Evolutionary conservation across 2,797 vertebrate species (phyloP), one percentile per base, ranked within the genome.

Genomic region (Apogon hyalosoma): DNA sequence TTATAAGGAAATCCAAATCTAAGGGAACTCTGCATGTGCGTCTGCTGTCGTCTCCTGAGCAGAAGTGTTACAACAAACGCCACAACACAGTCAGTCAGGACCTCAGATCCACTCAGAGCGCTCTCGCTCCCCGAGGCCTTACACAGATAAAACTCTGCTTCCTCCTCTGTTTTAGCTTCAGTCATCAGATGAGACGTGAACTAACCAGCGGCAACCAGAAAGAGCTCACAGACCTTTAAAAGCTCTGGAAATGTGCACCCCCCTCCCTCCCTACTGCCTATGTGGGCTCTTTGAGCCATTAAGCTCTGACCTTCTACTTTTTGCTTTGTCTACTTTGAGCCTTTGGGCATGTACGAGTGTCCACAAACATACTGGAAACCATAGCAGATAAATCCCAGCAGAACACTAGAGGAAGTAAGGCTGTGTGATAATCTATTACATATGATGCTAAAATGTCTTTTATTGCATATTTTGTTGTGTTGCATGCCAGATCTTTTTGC

Each of bases 261-360:
- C 75, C 77, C 77, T 83, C 65, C 46, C 31, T 9, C 40, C 11
- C 56, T 47, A 47, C 24, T 16, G 43, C 68, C 77, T 73, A 55
- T 36, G 63, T 55, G 19, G 28, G 51, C 48, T 66, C 71, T 69
- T 31, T 56, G 63, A 78, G 79, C 80, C 87, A 90, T 88, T 88
- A 89, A 51, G 74, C 57, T 49, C 43, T 77, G 79, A 86, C 86
- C 80, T 87, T 82, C 78, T 73, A 75, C 75, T 83, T 79, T 64
- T 80, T 86, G 74, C 83, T 89, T 87, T 90, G 81, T 85, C 83
- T 88, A 69, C 69, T 8, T 39, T 0, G 28, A 70, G 80, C 82
- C 84, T 71, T 63, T 9, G 1, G 83, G 73, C 73, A 31, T 14
- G 46, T 10, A 21, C 36, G 12, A 54, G 57, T 38, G 53, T 48